Percentiles rank a stretch among this genome's conserved stretches.
These are phyloP conservation scores for Apamea sordens DNA, from an alignment of 2,888 invertebrate genomes.

Conservation along the genomic window DNA sequence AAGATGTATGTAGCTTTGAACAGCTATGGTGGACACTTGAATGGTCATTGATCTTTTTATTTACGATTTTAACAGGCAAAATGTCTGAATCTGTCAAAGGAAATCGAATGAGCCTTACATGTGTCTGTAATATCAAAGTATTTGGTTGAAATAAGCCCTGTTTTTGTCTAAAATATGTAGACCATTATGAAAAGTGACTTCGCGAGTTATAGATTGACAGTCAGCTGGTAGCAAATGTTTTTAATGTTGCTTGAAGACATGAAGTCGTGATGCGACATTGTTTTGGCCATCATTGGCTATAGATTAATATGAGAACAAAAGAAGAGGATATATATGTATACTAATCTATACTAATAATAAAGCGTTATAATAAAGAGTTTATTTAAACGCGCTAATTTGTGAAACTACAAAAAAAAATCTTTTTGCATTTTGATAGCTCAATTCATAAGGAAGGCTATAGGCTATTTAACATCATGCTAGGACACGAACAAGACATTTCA, in stretches of 20 bases:
- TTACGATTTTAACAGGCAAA: slow-evolving; percentile 5
- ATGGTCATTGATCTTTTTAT: slow-evolving; percentile 35
- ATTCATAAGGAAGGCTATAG: too few species aligned
- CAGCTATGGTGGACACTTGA: slow-evolving; percentile 25
- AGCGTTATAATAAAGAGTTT: too few species aligned
- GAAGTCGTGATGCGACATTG: neutral
- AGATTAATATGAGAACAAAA: neutral
- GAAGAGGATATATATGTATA: neutral
- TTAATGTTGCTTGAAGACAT: neutral
- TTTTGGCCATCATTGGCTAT: neutral
- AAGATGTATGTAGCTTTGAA: slow-evolving; percentile 34
- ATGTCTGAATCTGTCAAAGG: neutral
- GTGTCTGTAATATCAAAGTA: neutral
- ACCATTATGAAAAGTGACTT: neutral
- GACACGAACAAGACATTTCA: neutral
- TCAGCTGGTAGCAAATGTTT: slow-evolving; percentile 30
- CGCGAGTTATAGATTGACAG: neutral
- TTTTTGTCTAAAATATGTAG: neutral
- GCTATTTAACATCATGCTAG: too few species aligned
- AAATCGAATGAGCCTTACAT: neutral
- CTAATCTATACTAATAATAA: too few species aligned
- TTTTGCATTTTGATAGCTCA: too few species aligned
- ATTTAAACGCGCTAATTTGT: too few species aligned
- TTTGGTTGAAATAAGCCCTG: neutral
- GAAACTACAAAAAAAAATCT: too few species aligned